A percentile compares a stretch with the other conserved stretches of the same genome.
phyloP scores from a whole-genome alignment of 2,113 vertebrate species.

The Melozone crissalis region DNA sequence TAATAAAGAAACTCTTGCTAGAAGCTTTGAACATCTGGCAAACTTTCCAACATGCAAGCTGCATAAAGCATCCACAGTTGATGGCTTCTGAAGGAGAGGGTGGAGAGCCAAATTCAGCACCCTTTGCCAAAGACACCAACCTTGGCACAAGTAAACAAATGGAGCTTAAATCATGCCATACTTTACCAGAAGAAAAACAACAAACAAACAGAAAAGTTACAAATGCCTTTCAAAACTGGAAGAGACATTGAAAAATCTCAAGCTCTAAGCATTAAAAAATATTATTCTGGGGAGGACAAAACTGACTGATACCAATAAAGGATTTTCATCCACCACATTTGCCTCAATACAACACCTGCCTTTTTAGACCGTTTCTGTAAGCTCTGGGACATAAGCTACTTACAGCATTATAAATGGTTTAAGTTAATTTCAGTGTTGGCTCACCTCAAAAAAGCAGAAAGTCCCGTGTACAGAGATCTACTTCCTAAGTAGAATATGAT shows the following conservation, averaged over 20 bases:
- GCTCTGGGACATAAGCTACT: background rate
- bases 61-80: fast-evolving
- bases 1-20: background rate
- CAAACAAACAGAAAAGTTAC: background rate
- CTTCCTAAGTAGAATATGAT: background rate
- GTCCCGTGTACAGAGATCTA: background rate
- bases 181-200: background rate
- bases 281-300: background rate
- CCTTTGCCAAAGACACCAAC: background rate
- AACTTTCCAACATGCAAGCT: background rate
- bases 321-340: background rate
- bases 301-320: background rate
- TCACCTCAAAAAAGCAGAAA: background rate
- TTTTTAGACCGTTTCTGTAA: background rate
- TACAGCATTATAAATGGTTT: background rate
- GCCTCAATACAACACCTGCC: background rate
- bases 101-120: background rate
- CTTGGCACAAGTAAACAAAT: background rate
- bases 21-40: background rate
- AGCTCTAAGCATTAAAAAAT: background rate
- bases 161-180: background rate
- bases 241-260: background rate
- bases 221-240: background rate
- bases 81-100: background rate
- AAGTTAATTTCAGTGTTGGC: background rate